Conservation (phyloP, 2,113 vertebrate genomes). For the Zeus faber region DNA sequence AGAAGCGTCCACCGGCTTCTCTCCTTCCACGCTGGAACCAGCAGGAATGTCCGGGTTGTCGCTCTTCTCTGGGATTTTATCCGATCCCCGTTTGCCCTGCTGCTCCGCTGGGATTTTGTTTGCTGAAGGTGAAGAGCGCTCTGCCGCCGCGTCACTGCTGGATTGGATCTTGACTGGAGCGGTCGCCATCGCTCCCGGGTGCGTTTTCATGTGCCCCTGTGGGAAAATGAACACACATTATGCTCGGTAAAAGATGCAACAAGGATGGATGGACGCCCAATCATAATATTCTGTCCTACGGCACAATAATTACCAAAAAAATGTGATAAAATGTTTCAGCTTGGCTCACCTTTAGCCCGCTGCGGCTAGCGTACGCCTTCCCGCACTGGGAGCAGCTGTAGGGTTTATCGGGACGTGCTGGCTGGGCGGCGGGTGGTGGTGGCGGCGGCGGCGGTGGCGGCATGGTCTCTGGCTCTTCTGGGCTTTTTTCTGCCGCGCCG, state of each 20-base stretch:
- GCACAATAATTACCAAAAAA: neutral
- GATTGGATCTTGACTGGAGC: slow-evolving; percentile 53
- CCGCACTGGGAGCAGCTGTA: slow-evolving; percentile 76
- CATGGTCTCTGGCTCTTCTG: slow-evolving; percentile 34
- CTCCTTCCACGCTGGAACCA: slow-evolving; percentile 28
- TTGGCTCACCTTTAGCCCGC: slow-evolving; percentile 72
- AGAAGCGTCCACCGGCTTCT: slow-evolving; percentile 42
- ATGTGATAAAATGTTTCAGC: neutral
- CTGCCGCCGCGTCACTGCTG: slow-evolving; percentile 52
- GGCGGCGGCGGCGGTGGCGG: slow-evolving; percentile 28
- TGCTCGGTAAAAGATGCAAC: neutral
- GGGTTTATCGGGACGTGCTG: slow-evolving; percentile 70
- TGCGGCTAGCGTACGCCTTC: slow-evolving; percentile 77
- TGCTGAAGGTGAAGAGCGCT: slow-evolving; percentile 28
- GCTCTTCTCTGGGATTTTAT: slow-evolving; percentile 50
- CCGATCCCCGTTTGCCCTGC: slow-evolving; percentile 46
- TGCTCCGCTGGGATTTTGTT: slow-evolving; percentile 42
- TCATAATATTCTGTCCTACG: neutral
- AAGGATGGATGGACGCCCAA: neutral
- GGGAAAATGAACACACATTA: neutral
- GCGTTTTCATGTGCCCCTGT: slow-evolving; percentile 79
- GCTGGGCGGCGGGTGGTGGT: slow-evolving; percentile 32
- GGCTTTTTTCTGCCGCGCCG: slow-evolving; percentile 31
- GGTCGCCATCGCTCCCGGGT: slow-evolving; percentile 53
- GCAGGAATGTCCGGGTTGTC: slow-evolving; percentile 40